Percentiles rank a stretch among this genome's conserved stretches.
Evolutionary conservation across 2,797 vertebrate species (phyloP).

Genomic region (Poeciliopsis paucimaculata): DNA sequence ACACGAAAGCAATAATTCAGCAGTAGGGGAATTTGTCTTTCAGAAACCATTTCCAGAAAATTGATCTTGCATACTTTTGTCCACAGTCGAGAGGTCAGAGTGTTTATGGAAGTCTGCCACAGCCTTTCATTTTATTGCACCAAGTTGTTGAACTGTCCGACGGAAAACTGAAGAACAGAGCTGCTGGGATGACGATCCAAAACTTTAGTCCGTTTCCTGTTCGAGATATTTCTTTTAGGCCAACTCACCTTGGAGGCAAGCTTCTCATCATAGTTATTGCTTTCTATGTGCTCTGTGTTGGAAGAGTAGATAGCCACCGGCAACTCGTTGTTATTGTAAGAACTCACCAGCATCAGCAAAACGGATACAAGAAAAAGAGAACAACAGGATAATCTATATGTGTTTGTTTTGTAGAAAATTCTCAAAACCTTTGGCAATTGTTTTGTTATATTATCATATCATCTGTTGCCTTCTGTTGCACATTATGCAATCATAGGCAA

Average conservation of each 20-base stretch:
- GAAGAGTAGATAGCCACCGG: not conserved
- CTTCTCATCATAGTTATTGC: not conserved
- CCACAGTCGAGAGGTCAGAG: not conserved
- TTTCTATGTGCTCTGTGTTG: not conserved
- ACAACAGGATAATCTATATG: no score
- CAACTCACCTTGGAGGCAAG: not conserved
- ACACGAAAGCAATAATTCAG: not conserved
- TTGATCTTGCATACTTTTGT: not conserved
- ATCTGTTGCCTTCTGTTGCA: not conserved
- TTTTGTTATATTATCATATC: not conserved
- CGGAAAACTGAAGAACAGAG: not conserved
- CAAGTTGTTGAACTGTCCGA: not conserved
- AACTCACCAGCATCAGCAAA: not conserved
- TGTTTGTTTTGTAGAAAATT: not conserved
- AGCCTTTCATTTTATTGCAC: not conserved
- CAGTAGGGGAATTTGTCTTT: not conserved
- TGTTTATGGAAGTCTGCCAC: not conserved
- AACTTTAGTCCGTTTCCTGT: not conserved
- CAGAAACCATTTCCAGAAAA: not conserved
- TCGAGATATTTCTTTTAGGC: not conserved
- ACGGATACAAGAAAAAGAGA: not conserved
- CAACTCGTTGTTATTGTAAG: not conserved
- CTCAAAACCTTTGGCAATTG: not conserved
- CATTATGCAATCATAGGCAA: not conserved
- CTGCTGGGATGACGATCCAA: not conserved